Evolutionary conservation across 2,113 vertebrate genomes (phyloP), one percentile per base, ranked within the genome.

Genomic region (Rhombomys opimus): DNA sequence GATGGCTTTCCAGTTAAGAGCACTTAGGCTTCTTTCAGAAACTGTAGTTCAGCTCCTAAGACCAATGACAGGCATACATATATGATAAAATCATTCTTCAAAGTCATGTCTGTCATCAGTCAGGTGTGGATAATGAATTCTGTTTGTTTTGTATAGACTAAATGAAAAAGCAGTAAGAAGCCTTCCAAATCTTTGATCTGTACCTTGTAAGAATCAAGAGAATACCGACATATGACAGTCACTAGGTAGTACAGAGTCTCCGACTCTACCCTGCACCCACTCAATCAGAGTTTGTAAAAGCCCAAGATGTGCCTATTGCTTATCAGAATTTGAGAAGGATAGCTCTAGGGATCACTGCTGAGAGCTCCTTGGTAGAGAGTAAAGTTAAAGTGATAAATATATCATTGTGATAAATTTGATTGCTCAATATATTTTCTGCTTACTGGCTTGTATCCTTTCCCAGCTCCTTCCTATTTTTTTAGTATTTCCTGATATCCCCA

Each of bases 121-220:
- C 59, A 95, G 93, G n/a, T 2, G 11, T 68, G 3, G 75, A 68
- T 91, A 63, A 93, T 18, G 67, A 57, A 54, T 80, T 94, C 30
- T 52, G 23, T 68, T 18, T 68, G 32, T 93, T 96, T 87, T 89
- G 13, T 86, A 5, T 70, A 87, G n/a, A 94, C 38, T 68, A 68
- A 54, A 73, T 93, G 75, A 80, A 81, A 82, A 95, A 12, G 15
- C 77, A 81, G 7, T 85, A 84, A 35, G 80, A 91, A 87, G 22
- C 4, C 9, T 85, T 96, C 9, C 75, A 38, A 57, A 78, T 50
- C 27, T 81, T 96, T 65, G 17, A 15, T 89, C 27, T 72, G 18
- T 85, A 10, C 67, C 25, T 90, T 95, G n/a, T 84, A 54, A 92
- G 22, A 35, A 78, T 12, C 17, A 73, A 25, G 11, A 41, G 5